Conservation (phyloP, 1,140 invertebrate species). For the Propsilocerus akamusi region DNA sequence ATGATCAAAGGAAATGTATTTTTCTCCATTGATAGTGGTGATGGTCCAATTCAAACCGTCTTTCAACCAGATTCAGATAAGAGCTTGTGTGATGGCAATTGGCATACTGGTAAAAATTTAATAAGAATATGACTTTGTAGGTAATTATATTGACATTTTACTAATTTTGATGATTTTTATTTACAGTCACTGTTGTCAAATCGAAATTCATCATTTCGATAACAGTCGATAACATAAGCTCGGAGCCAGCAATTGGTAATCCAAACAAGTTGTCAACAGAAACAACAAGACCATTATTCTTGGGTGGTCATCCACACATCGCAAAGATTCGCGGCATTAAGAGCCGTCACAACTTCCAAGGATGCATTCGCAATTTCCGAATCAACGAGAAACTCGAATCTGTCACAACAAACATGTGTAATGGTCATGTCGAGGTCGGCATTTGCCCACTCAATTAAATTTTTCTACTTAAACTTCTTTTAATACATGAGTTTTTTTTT, state of each 20-base stretch:
- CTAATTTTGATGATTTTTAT: neutral
- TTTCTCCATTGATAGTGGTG: slow-evolving; percentile 71
- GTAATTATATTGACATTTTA: neutral
- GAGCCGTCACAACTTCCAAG: slow-evolving; percentile 52
- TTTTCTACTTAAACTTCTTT: too few species aligned
- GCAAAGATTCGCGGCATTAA: slow-evolving; percentile 30
- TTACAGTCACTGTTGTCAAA: slow-evolving; percentile 16
- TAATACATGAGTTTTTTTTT: too few species aligned
- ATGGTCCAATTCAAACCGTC: slow-evolving; percentile 52
- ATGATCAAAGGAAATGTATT: slow-evolving; percentile 67
- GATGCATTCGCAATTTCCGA: slow-evolving; percentile 59
- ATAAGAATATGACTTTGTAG: neutral
- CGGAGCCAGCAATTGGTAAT: slow-evolving; percentile 30
- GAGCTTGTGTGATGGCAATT: slow-evolving; percentile 79
- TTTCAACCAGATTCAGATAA: slow-evolving; percentile 50
- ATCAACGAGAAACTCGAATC: slow-evolving; percentile 36
- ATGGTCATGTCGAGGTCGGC: slow-evolving; percentile 46
- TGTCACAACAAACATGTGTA: slow-evolving; percentile 36
- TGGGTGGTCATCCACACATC: slow-evolving; percentile 64
- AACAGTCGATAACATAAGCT: slow-evolving; percentile 16
- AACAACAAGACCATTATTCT: slow-evolving; percentile 68
- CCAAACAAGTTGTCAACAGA: slow-evolving; percentile 47
- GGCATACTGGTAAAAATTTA: too few species aligned
- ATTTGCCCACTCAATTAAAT: slow-evolving; percentile 50
- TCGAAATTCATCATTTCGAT: slow-evolving; percentile 20